These are phyloP conservation scores for Auanema sp. DNA, from an alignment of 2,888 invertebrate species.

Conservation along the genomic window DNA sequence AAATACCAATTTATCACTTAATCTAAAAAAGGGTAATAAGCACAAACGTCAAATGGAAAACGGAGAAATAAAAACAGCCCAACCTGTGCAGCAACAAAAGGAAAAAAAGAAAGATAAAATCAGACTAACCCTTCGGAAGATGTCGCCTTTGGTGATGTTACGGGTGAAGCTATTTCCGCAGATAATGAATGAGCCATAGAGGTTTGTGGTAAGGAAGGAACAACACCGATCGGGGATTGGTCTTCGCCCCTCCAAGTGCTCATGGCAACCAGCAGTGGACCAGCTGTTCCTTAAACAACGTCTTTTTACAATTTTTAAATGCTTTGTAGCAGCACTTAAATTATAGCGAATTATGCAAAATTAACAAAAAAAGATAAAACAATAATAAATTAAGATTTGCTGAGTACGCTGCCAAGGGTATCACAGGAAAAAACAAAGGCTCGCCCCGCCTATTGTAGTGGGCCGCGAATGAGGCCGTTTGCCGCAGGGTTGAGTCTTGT, in stretches of 20 bases:
- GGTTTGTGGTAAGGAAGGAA: neutral
- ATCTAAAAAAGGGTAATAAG: slow-evolving; percentile 10
- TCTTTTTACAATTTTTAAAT: too few relatives aligned
- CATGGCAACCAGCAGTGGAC: slow-evolving; percentile 1
- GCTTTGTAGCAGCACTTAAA: too few relatives aligned
- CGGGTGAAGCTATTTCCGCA: slow-evolving; percentile 3
- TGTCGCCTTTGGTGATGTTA: neutral
- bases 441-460: too few relatives aligned
- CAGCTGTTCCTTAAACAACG: too few relatives aligned
- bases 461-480: too few relatives aligned
- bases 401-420: too few relatives aligned
- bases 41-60: neutral
- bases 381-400: too few relatives aligned
- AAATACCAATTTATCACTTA: slow-evolving; percentile 44
- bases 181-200: slow-evolving; percentile 1
- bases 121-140: slow-evolving; percentile 2
- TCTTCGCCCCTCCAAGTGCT: neutral
- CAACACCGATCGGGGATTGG: neutral
- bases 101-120: too few relatives aligned
- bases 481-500: too few relatives aligned
- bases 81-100: neutral
- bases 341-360: too few relatives aligned
- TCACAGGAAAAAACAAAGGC: too few relatives aligned
- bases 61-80: neutral
- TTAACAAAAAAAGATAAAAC: too few relatives aligned